Evolutionary conservation across 2,888 invertebrate species (phyloP), one percentile per base, ranked within the genome.

Genomic region (Nomada fucata): DNA sequence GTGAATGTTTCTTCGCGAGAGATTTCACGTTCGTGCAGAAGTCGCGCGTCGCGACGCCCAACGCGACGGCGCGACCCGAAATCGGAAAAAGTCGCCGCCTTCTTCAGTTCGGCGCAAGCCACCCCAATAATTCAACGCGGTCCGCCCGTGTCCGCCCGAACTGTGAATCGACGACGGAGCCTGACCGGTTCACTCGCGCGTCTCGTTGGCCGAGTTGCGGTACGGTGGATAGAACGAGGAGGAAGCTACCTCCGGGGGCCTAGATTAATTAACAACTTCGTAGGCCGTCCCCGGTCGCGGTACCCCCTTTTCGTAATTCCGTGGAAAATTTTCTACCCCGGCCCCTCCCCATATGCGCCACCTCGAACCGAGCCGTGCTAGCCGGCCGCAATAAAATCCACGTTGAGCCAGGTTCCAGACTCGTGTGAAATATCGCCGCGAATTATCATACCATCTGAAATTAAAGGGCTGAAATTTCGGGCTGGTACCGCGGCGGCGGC

Each of bases 401-500:
- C 91, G 90, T 90, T 91, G 91, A 91, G 91, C 90, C 91, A 87
- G 89, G 88, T 85, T 89, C 88, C 90, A 88, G 88, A 88, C 89
- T 86, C 85, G 89, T 86, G 88, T 92, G 90, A 92, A 92, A 91
- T 92, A 92, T 92, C 89, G 92, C 91, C 91, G 76, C 91, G 92
- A 92, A 92, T 92, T 92, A 92, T 92, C 92, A 92, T 92, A 92
- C 90, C 89, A 90, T 92, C 91, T 91, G 91, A 92, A 92, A 92
- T 92, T 91, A 92, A 92, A 92, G 92, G 92, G 90, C 89, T 90
- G 92, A 91, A 92, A 91, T 91, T 92, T 92, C 89, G 89, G 86
- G 84, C 80, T 83, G 88, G 86, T 86, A 84, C 83, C 79, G 64
- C 79, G 78, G 75, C 76, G 73, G 52, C 29, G 29, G 29, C 82